Evolutionary conservation across 2,113 vertebrate genomes (phyloP).

Genomic region (Trinectes maculatus): DNA sequence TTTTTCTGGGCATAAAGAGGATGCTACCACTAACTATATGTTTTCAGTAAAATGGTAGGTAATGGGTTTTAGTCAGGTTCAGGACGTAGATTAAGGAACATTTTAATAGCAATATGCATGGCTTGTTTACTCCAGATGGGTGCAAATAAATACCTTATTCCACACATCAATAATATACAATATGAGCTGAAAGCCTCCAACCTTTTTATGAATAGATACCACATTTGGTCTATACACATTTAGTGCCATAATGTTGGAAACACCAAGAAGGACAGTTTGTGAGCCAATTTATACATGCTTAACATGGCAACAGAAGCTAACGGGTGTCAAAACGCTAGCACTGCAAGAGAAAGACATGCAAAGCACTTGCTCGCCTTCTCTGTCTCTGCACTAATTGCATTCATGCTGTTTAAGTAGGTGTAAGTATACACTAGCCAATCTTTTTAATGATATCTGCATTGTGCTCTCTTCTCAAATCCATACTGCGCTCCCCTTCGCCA

Average conservation of each 20-base stretch:
- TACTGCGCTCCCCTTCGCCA: conserved; percentile 8
- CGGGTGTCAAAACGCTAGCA: conserved; percentile 55
- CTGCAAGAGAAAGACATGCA: conserved; percentile 54
- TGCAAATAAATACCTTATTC: too few relatives aligned
- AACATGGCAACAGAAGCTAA: conserved; percentile 58
- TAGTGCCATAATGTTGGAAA: conserved; percentile 50
- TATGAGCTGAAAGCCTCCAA: too few relatives aligned
- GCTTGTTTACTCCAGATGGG: too few relatives aligned
- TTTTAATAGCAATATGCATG: neutral
- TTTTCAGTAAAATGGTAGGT: too few relatives aligned
- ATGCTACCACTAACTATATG: too few relatives aligned
- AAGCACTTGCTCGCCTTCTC: conserved; percentile 33
- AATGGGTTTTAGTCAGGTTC: too few relatives aligned
- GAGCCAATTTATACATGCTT: conserved; percentile 60
- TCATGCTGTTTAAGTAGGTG: conserved; percentile 50
- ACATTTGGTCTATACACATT: conserved; percentile 63
- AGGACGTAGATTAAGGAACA: neutral
- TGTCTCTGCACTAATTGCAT: conserved; percentile 60
- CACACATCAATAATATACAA: too few relatives aligned
- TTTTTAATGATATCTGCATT: conserved; percentile 55
- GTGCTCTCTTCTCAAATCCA: conserved; percentile 18
- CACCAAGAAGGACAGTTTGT: conserved; percentile 51
- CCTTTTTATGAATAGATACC: conserved; percentile 45
- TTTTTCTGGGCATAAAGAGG: too few relatives aligned
- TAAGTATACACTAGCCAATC: conserved; percentile 53